Evolutionary conservation across 2,113 vertebrate genomes (phyloP).

Genomic region (Rhinopithecus roxellana): DNA sequence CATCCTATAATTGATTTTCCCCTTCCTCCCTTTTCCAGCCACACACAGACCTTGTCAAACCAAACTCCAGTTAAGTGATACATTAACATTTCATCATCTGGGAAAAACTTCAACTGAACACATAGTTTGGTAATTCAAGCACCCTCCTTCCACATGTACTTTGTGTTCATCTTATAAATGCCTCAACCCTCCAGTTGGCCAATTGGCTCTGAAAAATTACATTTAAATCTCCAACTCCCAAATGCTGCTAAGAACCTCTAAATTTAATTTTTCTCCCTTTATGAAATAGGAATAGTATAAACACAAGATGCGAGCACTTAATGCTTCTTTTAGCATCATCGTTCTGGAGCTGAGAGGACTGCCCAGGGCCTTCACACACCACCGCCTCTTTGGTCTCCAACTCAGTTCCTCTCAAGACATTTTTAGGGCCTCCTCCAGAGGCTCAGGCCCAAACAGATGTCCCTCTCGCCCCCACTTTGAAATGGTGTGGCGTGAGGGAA

Average conservation of each 20-base stretch:
- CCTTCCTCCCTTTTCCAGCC: not conserved
- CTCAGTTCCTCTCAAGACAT: conserved; percentile 66
- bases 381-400: conserved; percentile 75
- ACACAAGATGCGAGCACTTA: conserved; percentile 15
- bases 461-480: conserved; percentile 73
- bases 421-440: conserved; percentile 79
- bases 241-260: conserved; percentile 24
- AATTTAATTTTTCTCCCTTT: conserved; percentile 42
- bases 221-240: not conserved
- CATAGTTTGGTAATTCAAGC: not conserved
- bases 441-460: conserved; percentile 77
- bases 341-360: conserved; percentile 65
- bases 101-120: not conserved
- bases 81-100: not conserved
- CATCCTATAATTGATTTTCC: not conserved
- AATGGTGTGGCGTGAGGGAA: conserved; percentile 66
- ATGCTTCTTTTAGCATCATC: conserved; percentile 53
- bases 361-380: conserved; percentile 66
- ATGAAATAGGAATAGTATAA: conserved; percentile 47
- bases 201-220: conserved; percentile 20
- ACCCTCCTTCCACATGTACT: not conserved
- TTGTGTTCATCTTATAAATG: not conserved
- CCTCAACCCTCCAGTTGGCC: not conserved
- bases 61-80: not conserved
- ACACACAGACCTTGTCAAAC: not conserved